Evolutionary conservation across 1,140 invertebrate species (phyloP).

Genomic region (Maniola jurtina): DNA sequence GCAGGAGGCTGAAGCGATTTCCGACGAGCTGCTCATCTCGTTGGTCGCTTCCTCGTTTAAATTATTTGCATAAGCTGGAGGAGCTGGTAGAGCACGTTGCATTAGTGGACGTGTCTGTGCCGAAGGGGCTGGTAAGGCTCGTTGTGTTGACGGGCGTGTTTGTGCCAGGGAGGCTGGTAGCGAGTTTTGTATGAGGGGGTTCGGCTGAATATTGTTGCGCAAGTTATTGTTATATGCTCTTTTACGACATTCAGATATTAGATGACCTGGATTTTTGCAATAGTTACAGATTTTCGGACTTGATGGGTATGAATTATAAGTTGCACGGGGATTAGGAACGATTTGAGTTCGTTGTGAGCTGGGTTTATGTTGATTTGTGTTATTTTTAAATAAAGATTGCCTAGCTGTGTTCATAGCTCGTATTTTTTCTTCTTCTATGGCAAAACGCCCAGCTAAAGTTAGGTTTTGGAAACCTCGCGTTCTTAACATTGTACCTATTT

Average conservation of each 20-base stretch:
- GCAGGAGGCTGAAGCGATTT: background rate
- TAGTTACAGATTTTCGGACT: slow-evolving; percentile 5
- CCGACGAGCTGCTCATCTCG: slow-evolving; percentile 1
- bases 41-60: slow-evolving; percentile 1
- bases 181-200: too few species aligned
- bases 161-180: too few species aligned
- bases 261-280: slow-evolving; percentile 14
- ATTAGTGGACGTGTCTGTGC: background rate
- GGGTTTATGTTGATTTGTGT: too few species aligned
- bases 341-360: background rate
- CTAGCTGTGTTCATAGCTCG: slow-evolving; percentile 12
- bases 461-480: background rate
- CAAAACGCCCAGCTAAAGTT: slow-evolving; percentile 11
- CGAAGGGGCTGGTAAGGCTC: background rate
- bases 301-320: background rate
- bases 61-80: background rate
- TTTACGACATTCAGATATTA: slow-evolving; percentile 17
- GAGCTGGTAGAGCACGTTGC: background rate
- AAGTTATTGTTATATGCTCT: slow-evolving; percentile 15
- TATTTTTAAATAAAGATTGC: slow-evolving; percentile 9
- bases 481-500: slow-evolving; percentile 23
- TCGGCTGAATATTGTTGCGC: background rate
- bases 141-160: too few species aligned
- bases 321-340: too few species aligned
- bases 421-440: slow-evolving; percentile 13